These are phyloP conservation scores for Ctenodactylus gundi DNA, from an alignment of 2,113 vertebrate species.

Conservation along the genomic window DNA sequence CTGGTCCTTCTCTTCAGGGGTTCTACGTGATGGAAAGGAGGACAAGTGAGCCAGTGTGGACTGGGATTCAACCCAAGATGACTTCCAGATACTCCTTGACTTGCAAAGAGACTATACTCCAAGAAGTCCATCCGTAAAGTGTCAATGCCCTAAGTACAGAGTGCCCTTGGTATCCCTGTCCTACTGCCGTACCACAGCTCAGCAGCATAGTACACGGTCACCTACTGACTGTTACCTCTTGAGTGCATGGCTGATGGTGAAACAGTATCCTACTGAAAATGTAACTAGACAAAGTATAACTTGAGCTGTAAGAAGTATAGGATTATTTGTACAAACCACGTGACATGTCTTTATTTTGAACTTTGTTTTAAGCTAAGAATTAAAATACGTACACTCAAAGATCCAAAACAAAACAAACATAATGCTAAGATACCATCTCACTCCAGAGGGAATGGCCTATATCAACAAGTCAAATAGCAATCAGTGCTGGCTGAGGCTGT, in stretches of 20 bases:
- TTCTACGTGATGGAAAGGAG: neutral
- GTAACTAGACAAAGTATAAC: neutral
- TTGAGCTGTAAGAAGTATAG: neutral
- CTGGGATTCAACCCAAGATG: neutral
- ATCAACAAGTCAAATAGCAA: too few relatives aligned
- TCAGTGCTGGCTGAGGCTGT: too few relatives aligned
- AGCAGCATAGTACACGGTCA: too few relatives aligned
- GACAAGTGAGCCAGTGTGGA: neutral
- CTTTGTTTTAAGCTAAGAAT: neutral
- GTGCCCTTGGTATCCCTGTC: neutral
- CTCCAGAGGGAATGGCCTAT: too few relatives aligned
- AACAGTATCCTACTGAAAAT: neutral
- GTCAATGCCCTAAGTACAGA: neutral
- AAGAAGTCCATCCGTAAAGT: neutral
- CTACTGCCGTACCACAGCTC: neutral
- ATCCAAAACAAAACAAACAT: neutral
- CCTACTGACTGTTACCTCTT: neutral
- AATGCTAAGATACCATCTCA: too few relatives aligned
- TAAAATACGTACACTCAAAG: neutral
- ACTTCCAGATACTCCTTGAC: neutral
- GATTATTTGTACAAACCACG: neutral
- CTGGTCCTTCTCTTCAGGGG: neutral
- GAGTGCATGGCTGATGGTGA: neutral
- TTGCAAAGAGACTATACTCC: neutral
- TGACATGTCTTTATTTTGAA: neutral